Evolutionary conservation across 2,888 invertebrate genomes (phyloP).

Genomic region (Fragum whitleyi): DNA sequence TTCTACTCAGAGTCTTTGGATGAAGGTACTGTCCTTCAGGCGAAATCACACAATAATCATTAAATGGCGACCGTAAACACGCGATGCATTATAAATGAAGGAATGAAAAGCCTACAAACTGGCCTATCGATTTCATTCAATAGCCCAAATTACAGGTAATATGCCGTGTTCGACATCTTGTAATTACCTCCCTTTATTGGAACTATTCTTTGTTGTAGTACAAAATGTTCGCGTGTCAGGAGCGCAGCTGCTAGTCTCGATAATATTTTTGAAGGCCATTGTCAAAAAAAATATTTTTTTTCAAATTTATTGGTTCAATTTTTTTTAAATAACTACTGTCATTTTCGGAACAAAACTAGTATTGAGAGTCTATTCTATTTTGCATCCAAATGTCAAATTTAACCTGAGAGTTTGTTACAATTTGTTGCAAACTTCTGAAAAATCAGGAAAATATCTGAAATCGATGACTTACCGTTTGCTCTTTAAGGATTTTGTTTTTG

Average conservation of each 20-base stretch:
- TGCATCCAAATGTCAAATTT: too few relatives aligned
- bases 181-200: conserved; percentile 27
- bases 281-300: too few relatives aligned
- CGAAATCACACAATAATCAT: not conserved
- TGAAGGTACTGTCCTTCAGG: not conserved
- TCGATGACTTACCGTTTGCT: too few relatives aligned
- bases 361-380: too few relatives aligned
- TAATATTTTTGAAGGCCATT: not conserved
- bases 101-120: not conserved
- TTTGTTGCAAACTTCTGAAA: too few relatives aligned
- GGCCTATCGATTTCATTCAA: conserved; percentile 6
- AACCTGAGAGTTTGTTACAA: too few relatives aligned
- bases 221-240: conserved; percentile 24
- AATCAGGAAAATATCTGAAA: too few relatives aligned
- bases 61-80: not conserved
- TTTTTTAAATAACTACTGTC: too few relatives aligned
- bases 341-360: too few relatives aligned
- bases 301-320: too few relatives aligned
- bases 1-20: too few relatives aligned
- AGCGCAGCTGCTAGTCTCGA: conserved; percentile 12
- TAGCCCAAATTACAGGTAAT: conserved; percentile 24
- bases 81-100: not conserved
- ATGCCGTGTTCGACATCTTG: conserved; percentile 15
- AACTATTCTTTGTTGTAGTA: conserved; percentile 5
- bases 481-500: too few relatives aligned